Percentiles rank a stretch among this genome's conserved stretches.
phyloP scores from a whole-genome alignment of 2,888 invertebrate species.

The Cephus rjabovi region DNA sequence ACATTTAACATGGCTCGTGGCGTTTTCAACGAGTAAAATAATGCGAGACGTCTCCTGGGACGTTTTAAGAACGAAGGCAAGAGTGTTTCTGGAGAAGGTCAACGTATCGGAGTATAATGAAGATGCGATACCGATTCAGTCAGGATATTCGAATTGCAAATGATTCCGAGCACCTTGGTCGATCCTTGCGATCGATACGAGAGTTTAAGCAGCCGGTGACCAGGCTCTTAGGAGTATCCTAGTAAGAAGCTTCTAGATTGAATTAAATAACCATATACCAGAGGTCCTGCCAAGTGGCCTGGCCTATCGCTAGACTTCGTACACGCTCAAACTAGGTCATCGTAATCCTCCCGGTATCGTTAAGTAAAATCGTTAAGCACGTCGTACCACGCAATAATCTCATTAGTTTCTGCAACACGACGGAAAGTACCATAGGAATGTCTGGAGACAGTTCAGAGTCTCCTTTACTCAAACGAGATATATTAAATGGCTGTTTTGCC shows the following conservation, averaged over 20 bases:
- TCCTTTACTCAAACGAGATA: neutral
- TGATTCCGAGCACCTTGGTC: neutral
- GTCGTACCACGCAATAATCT: neutral
- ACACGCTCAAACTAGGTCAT: neutral
- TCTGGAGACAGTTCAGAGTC: neutral
- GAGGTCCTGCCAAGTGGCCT: neutral
- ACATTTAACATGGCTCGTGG: neutral
- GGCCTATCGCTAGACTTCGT: neutral
- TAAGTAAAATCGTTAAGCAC: neutral
- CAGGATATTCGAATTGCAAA: neutral
- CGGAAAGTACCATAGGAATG: neutral
- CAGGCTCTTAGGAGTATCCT: neutral
- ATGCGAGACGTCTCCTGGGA: conserved; percentile 40
- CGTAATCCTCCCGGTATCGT: neutral
- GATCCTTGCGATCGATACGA: neutral
- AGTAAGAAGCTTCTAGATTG: neutral
- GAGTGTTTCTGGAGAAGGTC: conserved; percentile 48
- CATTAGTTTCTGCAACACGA: neutral
- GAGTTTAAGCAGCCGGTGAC: neutral
- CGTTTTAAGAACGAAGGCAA: conserved; percentile 45
- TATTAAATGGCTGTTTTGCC: neutral
- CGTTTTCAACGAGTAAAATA: conserved; percentile 24
- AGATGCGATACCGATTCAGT: conserved; percentile 6
- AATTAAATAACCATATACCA: neutral
- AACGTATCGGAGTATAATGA: conserved; percentile 40